These are phyloP conservation scores for Lydus trimaculatus DNA, from an alignment of 2,888 invertebrate genomes.

Conservation along the genomic window DNA sequence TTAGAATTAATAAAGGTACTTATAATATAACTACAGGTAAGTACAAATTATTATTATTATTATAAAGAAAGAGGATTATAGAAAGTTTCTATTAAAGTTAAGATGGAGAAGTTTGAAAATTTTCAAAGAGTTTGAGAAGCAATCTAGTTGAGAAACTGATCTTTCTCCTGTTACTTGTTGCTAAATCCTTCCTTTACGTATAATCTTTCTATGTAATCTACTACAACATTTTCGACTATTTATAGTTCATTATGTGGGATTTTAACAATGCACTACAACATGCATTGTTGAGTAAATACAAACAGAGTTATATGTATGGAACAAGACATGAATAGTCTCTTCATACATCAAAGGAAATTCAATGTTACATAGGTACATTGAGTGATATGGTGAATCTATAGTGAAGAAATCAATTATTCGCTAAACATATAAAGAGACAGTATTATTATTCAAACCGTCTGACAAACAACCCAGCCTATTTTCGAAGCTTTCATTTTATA, in stretches of 20 bases:
- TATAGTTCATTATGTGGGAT: background rate
- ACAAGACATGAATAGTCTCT: background rate
- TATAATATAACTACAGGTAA: conserved; percentile 14
- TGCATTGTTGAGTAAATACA: background rate
- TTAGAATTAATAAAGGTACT: background rate
- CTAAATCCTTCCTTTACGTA: background rate
- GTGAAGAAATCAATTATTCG: background rate
- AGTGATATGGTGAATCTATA: background rate
- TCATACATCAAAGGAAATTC: background rate
- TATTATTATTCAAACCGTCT: background rate
- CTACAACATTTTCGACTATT: background rate
- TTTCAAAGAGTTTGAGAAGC: background rate
- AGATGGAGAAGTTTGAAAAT: background rate
- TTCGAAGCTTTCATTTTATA: background rate
- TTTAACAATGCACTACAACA: too few relatives aligned
- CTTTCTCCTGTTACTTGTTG: background rate
- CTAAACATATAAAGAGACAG: background rate
- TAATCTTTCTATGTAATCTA: background rate
- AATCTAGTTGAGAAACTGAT: background rate
- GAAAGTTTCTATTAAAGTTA: background rate
- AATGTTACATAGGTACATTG: background rate
- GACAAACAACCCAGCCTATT: background rate
- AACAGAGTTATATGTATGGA: background rate
- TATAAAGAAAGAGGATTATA: background rate
- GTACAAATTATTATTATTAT: background rate